These are phyloP conservation scores for Hermetia illucens DNA, from an alignment of 1,140 invertebrate genomes.

Conservation along the genomic window DNA sequence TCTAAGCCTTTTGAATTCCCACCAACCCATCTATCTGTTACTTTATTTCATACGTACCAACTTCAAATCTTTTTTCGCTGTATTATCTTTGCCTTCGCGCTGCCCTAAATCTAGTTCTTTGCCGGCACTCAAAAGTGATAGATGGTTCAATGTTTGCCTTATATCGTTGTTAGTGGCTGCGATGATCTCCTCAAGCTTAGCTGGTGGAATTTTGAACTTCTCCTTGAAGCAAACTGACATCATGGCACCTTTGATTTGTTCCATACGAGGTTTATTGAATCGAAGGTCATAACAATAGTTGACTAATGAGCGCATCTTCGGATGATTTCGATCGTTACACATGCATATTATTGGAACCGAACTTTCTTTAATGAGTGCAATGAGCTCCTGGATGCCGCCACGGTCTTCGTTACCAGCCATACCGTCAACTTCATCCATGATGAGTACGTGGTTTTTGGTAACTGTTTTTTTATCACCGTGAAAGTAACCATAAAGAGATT, in stretches of 20 bases:
- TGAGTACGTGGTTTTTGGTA: constrained; percentile 66
- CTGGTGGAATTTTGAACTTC: constrained; percentile 62
- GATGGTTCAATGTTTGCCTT: constrained; percentile 79
- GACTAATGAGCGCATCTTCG: constrained; percentile 83
- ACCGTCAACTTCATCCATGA: constrained; percentile 99
- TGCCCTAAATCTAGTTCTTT: constrained; percentile 34
- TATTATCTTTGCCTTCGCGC: constrained; percentile 37
- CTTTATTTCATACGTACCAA: constrained; percentile 45
- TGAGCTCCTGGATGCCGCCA: constrained; percentile 90
- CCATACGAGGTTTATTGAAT: constrained; percentile 64
- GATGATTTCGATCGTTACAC: constrained; percentile 92
- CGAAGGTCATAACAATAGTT: constrained; percentile 93
- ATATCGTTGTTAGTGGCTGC: constrained; percentile 83
- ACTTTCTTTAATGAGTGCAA: constrained; percentile 78
- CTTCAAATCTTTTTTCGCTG: constrained; percentile 67
- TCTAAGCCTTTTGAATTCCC: too few relatives aligned
- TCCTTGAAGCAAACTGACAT: constrained; percentile 88
- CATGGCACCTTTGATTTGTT: constrained; percentile 87
- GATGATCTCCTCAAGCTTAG: constrained; percentile 73
- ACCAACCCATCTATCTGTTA: too few relatives aligned
- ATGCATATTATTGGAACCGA: constrained; percentile 95
- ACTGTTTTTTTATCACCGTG: constrained; percentile 36
- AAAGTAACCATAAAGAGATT: constrained; percentile 48
- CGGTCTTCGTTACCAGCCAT: constrained; percentile 99
- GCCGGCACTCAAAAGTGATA: constrained; percentile 59